Evolutionary conservation across 2,888 invertebrate species (phyloP), one percentile per base, ranked within the genome.

Genomic region (Emmelina monodactyla): DNA sequence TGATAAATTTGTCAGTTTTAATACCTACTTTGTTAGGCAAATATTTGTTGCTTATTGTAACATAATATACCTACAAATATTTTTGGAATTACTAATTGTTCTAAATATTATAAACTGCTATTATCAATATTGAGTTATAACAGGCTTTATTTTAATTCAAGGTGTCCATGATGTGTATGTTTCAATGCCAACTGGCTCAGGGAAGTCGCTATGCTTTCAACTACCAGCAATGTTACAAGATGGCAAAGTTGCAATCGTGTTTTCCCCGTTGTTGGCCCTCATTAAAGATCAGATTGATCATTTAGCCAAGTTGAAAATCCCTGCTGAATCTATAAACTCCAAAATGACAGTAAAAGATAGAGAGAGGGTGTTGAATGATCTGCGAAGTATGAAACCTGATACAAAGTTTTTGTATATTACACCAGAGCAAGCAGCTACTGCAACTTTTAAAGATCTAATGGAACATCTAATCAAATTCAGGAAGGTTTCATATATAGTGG

Each of bases 141-240:
- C n/a, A n/a, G n/a, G n/a, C n/a, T n/a, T n/a, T 9, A 4, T 28
- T 11, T 32, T 16, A 16, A 37, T 35, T 42, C 28, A 61, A 93
- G 93, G 88, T 47, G 85, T 88, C 49, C 83, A 87, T 51, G 98
- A 99, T 87, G 92, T 97, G 1, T 95, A 92, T 62, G 88, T 99
- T 9, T 96, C 94, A 43, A 97, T 99, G 96, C 99, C 99, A 1
- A 99, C 99, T 3, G 99, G 99, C 11, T 91, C 92, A 22, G 99
- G 99, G 25, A 99, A 99, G 78, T 98, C 97, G 0, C 75, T 99
- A 13, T 97, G 97, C 67, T 99, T 94, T 71, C 98, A 98, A 68
- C 79, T 99, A 44, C 99, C 99, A 22, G 95, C 97, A 1, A 84
- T 96, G 46, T 76, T 95, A 51, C 85, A 87, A 45, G 85, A 88